These are phyloP conservation scores for Rhynchopsitta pachyrhyncha DNA, from an alignment of 2,113 vertebrate genomes.

Conservation along the genomic window DNA sequence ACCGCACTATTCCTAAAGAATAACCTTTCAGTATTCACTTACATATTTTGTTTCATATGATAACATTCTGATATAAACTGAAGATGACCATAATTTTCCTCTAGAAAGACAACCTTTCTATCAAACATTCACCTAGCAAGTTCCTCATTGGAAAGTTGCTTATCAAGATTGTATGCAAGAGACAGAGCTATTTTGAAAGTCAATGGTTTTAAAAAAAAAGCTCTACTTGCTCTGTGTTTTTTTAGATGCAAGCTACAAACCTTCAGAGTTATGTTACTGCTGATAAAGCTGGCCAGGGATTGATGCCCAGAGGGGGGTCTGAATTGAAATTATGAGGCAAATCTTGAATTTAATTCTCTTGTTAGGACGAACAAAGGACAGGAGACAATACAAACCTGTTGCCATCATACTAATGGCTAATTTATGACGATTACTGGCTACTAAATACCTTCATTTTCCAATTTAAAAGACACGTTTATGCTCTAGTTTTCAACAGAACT, in stretches of 20 bases:
- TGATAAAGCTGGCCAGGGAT: constrained; percentile 66
- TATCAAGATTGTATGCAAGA: constrained; percentile 68
- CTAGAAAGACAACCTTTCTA: constrained; percentile 46
- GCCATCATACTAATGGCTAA: neutral
- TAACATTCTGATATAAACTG: constrained; percentile 35
- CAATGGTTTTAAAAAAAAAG: constrained; percentile 62
- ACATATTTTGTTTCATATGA: constrained; percentile 53
- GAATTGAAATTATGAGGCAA: constrained; percentile 69
- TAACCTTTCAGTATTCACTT: constrained; percentile 17
- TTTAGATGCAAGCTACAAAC: constrained; percentile 70
- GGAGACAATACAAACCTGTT: neutral
- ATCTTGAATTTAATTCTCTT: constrained; percentile 66
- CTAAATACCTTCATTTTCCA: neutral
- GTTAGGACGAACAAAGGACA: constrained; percentile 1
- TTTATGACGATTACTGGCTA: neutral
- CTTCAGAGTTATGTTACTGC: constrained; percentile 72
- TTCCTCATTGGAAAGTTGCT: constrained; percentile 50
- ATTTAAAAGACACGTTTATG: neutral
- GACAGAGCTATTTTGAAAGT: constrained; percentile 75
- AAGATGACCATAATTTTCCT: constrained; percentile 51
- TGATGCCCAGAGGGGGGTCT: constrained; percentile 64
- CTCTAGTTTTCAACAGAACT: neutral
- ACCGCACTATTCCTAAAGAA: neutral
- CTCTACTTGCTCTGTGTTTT: constrained; percentile 47
- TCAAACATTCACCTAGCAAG: constrained; percentile 38